These are phyloP conservation scores for Acronicta alni DNA, from an alignment of 2,888 invertebrate genomes.

Conservation along the genomic window DNA sequence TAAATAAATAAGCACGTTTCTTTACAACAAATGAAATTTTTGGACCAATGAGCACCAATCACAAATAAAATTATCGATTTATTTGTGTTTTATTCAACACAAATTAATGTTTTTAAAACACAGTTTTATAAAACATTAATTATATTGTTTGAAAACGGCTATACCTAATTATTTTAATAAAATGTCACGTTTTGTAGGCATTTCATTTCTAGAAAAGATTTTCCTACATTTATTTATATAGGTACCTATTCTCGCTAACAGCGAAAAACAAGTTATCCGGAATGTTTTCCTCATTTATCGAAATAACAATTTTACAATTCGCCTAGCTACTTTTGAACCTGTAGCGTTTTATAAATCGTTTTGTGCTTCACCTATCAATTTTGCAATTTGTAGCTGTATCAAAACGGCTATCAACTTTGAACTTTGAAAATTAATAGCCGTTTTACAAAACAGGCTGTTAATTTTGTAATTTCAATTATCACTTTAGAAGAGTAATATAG, in stretches of 20 bases:
- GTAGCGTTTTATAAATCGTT: not conserved
- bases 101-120: no score
- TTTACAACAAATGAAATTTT: conserved; percentile 10
- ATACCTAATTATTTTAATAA: not conserved
- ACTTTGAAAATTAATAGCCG: not conserved
- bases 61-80: not conserved
- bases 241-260: not conserved
- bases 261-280: not conserved
- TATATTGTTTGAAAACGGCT: not conserved
- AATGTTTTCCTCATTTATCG: not conserved
- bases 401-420: conserved; percentile 4
- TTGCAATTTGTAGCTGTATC: no score
- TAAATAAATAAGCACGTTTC: conserved; percentile 14
- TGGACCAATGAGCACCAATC: conserved; percentile 13
- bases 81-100: no score
- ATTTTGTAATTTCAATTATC: not conserved
- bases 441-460: not conserved
- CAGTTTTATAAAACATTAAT: no score
- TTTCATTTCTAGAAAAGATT: no score
- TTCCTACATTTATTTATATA: not conserved
- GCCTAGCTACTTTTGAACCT: not conserved
- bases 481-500: conserved; percentile 93
- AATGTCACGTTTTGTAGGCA: conserved; percentile 4
- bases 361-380: not conserved
- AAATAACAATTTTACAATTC: conserved; percentile 8